Evolutionary conservation across 2,888 invertebrate genomes (phyloP), one percentile per base, ranked within the genome.

Genomic region (Tyria jacobaeae): DNA sequence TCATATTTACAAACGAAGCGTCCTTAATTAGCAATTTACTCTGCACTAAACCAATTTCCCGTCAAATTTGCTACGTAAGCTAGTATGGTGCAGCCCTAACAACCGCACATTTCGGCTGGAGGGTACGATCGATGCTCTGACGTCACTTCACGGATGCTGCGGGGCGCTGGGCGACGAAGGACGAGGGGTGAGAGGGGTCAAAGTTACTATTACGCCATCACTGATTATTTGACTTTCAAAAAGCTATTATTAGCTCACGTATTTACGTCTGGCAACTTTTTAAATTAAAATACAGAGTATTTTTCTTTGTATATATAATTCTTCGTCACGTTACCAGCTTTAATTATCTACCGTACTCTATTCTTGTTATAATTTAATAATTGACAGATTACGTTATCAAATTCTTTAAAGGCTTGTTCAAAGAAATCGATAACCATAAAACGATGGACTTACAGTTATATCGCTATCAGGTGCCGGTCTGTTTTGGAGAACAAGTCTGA

Each of bases 41-140:
- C 48, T 44, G 57, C 69, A 60, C 65, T 66, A 71, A 73, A 71
- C 63, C 58, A 71, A 76, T 76, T 75, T 75, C 50, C 44, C 71
- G 69, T 65, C 62, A 62, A 70, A 68, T 79, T 73, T 70, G 66
- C 61, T 63, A 59, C 69, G 71, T 75, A 68, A 68, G 54, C 61
- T 39, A 61, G 62, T 68, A 68, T 69, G 70, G 48, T 70, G 68
- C 83, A 84, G 77, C 81, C 77, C 80, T 80, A 81, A 82, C 80
- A 79, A 77, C 80, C 80, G 82, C 82, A 81, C 80, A 78, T 83
- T 88, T 84, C 77, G 82, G 81, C 80, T 78, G 81, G 81, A 81
- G 79, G 72, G 66, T 55, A 64, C 88, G 92, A 92, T 93, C 93
- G 92, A 92, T 92, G 83, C 81, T 80, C 69, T 92, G 91, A 92